A percentile compares a stretch with the other conserved stretches of the same genome.
Conservation (phyloP, 2,888 invertebrate species). For the Parnassius mnemosyne region DNA sequence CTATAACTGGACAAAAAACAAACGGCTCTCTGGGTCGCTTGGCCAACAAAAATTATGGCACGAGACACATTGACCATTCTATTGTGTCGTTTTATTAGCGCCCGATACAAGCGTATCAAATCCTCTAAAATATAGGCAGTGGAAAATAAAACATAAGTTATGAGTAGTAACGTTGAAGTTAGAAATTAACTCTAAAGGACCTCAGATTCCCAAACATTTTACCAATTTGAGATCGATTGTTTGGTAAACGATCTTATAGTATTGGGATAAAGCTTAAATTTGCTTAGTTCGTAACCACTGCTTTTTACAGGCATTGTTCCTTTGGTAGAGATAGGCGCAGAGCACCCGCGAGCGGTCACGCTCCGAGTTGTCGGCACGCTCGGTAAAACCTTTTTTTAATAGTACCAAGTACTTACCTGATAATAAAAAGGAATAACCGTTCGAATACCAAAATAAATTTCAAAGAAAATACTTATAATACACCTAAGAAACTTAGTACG, state of each 20-base stretch:
- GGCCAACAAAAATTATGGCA: conserved; percentile 66
- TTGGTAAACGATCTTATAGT: conserved; percentile 9
- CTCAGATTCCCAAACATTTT: conserved; percentile 28
- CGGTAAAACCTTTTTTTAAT: conserved; percentile 39
- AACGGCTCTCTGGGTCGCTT: conserved; percentile 41
- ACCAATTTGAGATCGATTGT: conserved; percentile 3
- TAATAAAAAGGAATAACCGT: conserved; percentile 46
- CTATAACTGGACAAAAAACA: conserved; percentile 46
- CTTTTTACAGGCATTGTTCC: conserved; percentile 48
- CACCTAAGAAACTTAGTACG: no score
- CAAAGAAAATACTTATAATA: not conserved
- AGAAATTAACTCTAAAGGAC: conserved; percentile 16
- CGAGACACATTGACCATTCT: conserved; percentile 71
- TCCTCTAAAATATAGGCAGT: conserved; percentile 28
- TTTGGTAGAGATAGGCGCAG: conserved; percentile 53
- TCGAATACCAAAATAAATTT: conserved; percentile 13
- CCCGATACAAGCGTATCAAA: conserved; percentile 57
- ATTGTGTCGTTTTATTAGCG: conserved; percentile 66
- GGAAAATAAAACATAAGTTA: conserved; percentile 26
- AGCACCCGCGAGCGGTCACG: conserved; percentile 75
- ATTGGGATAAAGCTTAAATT: conserved; percentile 33
- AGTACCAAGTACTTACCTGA: conserved; percentile 44
- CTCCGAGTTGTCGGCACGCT: conserved; percentile 54
- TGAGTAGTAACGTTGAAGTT: conserved; percentile 28
- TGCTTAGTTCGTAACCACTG: conserved; percentile 28